Evolutionary conservation across 2,888 invertebrate genomes (phyloP), one percentile per base, ranked within the genome.

Genomic region (Agrilus biguttatus): DNA sequence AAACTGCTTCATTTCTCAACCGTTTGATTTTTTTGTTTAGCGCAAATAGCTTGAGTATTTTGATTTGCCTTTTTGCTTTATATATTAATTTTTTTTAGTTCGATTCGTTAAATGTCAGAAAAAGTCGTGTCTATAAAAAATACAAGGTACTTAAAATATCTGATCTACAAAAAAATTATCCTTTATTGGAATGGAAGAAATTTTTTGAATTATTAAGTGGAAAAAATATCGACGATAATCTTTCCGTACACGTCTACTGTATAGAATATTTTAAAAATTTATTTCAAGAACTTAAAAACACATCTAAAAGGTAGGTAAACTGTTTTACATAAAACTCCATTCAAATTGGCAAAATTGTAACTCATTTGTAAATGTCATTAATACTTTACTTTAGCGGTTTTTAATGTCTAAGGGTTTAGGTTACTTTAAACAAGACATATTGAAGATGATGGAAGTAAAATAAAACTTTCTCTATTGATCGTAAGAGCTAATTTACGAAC

Each of bases 241-340:
- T 50, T 21, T 7, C 39, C 7, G 48, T 58, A 28, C 53, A 54
- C 41, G 47, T 55, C 12, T 57, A 55, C 46, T 54, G 54, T 43
- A 42, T 41, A 8, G 38, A 49, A 8, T 51, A 53, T 47, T 53
- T 57, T 35, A 32, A 36, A 12, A 36, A 37, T 2, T 32, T 51
- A 2, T 50, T 51, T 36, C 14, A 40, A 8, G 41, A 36, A 21
- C 33, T 50, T 2, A 5, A 14, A 23, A 33, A 19, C 7, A 5
- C 19, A 23, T 35, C 33, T 37, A 34, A 39, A 42, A 37, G 47
- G 46, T 46, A 44, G 44, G 33, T 36, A 37, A 40, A 21, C 45
- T 36, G 40, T 21, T 43, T 33, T 23, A n/a, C 14, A 34, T 17
- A 23, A 3, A 10, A 42, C 5, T 35, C 32, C n/a, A n/a, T n/a